These are phyloP conservation scores for Drusus annulatus DNA, from an alignment of 1,140 invertebrate species.

Conservation along the genomic window DNA sequence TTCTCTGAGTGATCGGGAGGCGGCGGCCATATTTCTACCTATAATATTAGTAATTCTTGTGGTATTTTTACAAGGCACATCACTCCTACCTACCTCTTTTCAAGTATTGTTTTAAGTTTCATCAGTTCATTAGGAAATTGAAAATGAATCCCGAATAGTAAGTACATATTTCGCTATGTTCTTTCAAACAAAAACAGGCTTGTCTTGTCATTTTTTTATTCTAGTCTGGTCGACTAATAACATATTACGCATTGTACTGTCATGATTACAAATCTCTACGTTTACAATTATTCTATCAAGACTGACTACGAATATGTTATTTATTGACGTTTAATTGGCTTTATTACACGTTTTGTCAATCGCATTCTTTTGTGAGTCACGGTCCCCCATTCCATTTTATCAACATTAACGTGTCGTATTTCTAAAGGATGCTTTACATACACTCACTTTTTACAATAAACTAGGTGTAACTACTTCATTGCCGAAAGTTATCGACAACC, in stretches of 20 bases:
- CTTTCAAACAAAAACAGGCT: slow-evolving; percentile 50
- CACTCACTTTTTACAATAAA: not conserved
- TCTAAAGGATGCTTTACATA: slow-evolving; percentile 26
- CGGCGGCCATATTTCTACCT: slow-evolving; percentile 50
- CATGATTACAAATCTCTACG: slow-evolving; percentile 21
- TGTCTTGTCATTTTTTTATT: slow-evolving; percentile 48
- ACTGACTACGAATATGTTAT: not conserved
- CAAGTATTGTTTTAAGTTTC: slow-evolving; percentile 48
- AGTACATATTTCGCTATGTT: slow-evolving; percentile 38
- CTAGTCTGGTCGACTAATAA: slow-evolving; percentile 45
- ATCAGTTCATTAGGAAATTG: slow-evolving; percentile 46
- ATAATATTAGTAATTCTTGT: slow-evolving; percentile 46
- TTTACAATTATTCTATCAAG: not conserved
- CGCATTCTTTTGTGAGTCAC: slow-evolving; percentile 50
- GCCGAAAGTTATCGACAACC: not conserved
- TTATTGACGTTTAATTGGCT: not conserved
- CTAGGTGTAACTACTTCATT: not conserved
- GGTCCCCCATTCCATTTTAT: slow-evolving; percentile 43
- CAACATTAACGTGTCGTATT: slow-evolving; percentile 44
- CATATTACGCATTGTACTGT: slow-evolving; percentile 46
- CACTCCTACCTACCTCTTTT: slow-evolving; percentile 41
- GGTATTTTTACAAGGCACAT: slow-evolving; percentile 49
- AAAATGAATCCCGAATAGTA: slow-evolving; percentile 59
- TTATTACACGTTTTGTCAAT: slow-evolving; percentile 36
- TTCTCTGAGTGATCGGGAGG: slow-evolving; percentile 45